These are phyloP conservation scores for silkworm (Bombyx mori) DNA, from an alignment of 1,140 invertebrate genomes.

Conservation along the genomic window ASM3026992v2 NC_085107.1:10908501-10909000, in stretches of 20 bases:
- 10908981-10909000: constrained; percentile 31
- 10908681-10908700: too few species aligned
- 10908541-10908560: constrained; percentile 49
- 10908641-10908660: constrained; percentile 8
- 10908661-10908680: too few species aligned
- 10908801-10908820: too few species aligned
- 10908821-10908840: too few species aligned
- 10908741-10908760: constrained; percentile 43
- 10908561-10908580: constrained; percentile 41
- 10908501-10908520: constrained; percentile 13
- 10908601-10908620: constrained; percentile 20
- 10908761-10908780: too few species aligned
- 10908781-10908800: too few species aligned
- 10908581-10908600: constrained; percentile 41
- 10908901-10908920: constrained; percentile 35
- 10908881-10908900: neutral
- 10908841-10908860: too few species aligned
- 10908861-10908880: too few species aligned
- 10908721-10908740: constrained; percentile 13
- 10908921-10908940: constrained; percentile 58
- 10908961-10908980: constrained; percentile 46
- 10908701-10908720: too few species aligned
- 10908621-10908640: constrained; percentile 1
- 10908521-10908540: constrained; percentile 48
- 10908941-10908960: constrained; percentile 44